phyloP scores from a whole-genome alignment of 2,797 vertebrate genomes.

The Hephaestus fuliginosus region DNA sequence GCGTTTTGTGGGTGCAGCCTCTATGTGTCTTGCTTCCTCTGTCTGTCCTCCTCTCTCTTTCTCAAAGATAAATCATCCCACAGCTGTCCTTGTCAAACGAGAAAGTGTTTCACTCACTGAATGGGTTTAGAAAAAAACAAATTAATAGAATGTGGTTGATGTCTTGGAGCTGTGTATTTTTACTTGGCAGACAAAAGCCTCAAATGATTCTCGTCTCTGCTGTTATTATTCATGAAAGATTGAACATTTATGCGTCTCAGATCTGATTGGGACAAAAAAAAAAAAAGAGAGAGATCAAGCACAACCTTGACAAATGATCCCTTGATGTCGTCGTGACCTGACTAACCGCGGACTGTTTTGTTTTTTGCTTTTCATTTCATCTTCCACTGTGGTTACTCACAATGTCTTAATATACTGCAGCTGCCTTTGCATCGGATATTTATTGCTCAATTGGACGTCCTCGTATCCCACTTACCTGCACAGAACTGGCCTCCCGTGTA shows the following conservation, averaged over 20 bases:
- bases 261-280: conserved; percentile 19
- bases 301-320: conserved; percentile 53
- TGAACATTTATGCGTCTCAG: conserved; percentile 41
- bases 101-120: conserved; percentile 55
- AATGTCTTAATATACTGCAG: background rate
- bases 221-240: conserved; percentile 47
- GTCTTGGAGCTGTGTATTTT: conserved; percentile 50
- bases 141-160: conserved; percentile 52
- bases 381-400: background rate
- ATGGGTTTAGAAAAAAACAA: conserved; percentile 53
- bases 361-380: conserved; percentile 14
- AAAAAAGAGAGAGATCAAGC: conserved; percentile 22
- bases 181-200: conserved; percentile 38
- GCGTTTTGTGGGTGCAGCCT: conserved; percentile 42
- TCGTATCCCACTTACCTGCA: background rate
- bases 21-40: conserved; percentile 27
- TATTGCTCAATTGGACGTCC: conserved; percentile 2
- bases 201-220: conserved; percentile 42
- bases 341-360: conserved; percentile 1
- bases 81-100: conserved; percentile 54
- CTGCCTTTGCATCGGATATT: background rate
- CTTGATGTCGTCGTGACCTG: conserved; percentile 11
- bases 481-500: background rate
- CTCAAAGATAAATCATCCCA: conserved; percentile 49
- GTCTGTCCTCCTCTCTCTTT: conserved; percentile 32